Evolutionary conservation across 2,888 invertebrate species (phyloP), one percentile per base, ranked within the genome.

Genomic region (Caradrina kadenii): DNA sequence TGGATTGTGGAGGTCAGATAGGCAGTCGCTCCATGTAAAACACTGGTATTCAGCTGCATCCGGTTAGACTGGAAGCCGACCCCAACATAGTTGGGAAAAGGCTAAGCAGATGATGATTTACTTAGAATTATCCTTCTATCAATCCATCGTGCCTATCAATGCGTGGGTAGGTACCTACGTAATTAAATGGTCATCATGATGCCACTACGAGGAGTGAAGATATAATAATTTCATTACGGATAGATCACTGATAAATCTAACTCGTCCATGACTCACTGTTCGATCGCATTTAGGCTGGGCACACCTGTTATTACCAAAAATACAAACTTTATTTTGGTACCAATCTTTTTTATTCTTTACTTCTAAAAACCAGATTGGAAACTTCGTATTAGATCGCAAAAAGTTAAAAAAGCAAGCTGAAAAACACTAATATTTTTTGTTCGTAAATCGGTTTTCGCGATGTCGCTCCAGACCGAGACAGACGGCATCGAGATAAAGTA

Each of bases 401-500:
- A 79, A 69, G 56, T 70, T 53, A 63, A 67, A 63, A 26, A 31
- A 19, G 7, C 42, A 56, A 42, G 22, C 60, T 39, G 60, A 81
- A 76, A 78, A 72, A 69, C 54, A 59, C 19, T 58, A 67, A 48
- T 53, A 60, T 49, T 55, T 70, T 80, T 73, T 75, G 59, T 78
- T 64, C 39, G 62, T 69, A 73, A 80, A 75, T 76, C 71, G 67
- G 67, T 69, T 80, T 77, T 71, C 73, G 70, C 70, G 63, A 73
- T 72, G 64, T 76, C 76, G 80, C 79, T 84, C 83, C 88, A 87
- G 89, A 87, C 87, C 8, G 72, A 73, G 83, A 77, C 73, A 76
- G 70, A 73, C 81, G 88, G 86, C 82, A 88, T 89, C 85, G 86
- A 83, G 84, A 87, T 88, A 90, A 94, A 94, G 93, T 93, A 88